Conservation (phyloP, 2,113 vertebrate species). For the Passer domesticus region DNA sequence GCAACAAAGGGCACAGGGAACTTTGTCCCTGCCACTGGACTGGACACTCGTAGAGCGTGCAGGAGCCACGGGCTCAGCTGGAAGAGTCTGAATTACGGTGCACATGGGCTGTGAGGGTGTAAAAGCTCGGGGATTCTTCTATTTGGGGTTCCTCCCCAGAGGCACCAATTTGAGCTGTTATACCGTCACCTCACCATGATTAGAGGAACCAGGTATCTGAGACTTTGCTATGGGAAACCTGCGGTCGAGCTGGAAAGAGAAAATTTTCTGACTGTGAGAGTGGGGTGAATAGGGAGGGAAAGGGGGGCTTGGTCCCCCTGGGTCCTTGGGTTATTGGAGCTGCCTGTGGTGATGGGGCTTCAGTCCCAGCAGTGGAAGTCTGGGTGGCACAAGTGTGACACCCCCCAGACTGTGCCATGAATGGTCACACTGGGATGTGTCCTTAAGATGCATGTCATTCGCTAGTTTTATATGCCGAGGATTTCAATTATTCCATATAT, state of each 20-base stretch:
- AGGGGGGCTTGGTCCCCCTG: background rate
- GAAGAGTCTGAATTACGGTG: background rate
- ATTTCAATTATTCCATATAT: background rate
- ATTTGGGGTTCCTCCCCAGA: background rate
- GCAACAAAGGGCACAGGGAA: background rate
- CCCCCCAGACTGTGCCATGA: background rate
- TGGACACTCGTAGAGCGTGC: accelerated
- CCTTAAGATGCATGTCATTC: background rate
- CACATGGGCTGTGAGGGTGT: background rate
- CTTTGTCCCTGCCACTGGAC: background rate
- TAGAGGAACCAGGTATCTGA: background rate
- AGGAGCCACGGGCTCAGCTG: background rate
- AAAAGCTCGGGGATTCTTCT: background rate
- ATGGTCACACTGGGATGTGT: background rate
- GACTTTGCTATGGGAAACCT: background rate
- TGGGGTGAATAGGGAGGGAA: background rate
- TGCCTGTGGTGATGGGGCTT: background rate
- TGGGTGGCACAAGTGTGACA: background rate
- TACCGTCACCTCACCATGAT: too few relatives aligned
- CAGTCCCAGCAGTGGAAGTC: background rate
- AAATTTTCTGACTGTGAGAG: background rate
- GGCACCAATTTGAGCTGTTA: background rate
- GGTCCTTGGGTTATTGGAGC: background rate
- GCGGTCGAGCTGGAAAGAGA: accelerated
- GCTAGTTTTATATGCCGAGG: background rate